Evolutionary conservation across 2,888 invertebrate genomes (phyloP).

Genomic region (Agonum fuliginosum): DNA sequence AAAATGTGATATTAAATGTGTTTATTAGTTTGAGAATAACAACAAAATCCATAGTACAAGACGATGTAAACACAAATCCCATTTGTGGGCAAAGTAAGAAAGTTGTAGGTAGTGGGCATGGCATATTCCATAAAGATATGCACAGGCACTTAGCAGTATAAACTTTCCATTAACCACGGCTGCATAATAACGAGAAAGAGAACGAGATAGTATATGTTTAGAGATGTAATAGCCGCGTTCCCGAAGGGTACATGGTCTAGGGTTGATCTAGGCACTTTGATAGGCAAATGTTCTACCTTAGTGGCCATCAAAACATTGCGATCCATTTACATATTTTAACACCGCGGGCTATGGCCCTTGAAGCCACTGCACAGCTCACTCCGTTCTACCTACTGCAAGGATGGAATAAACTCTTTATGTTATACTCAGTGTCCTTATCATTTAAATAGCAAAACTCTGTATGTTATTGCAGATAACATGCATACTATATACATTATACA

Average conservation of each 20-base stretch:
- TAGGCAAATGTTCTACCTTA: constrained; percentile 55
- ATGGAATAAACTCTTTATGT: constrained; percentile 15
- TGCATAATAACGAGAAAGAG: constrained; percentile 52
- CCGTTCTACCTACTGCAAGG: background rate
- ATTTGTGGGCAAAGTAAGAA: constrained; percentile 8
- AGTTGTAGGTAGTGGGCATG: constrained; percentile 16
- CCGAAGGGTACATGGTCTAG: constrained; percentile 49
- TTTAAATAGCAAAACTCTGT: background rate
- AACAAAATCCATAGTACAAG: background rate
- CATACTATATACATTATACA: too few relatives aligned
- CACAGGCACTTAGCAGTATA: constrained; percentile 55
- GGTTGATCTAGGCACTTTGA: constrained; percentile 58
- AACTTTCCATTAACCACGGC: constrained; percentile 55
- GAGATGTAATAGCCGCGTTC: constrained; percentile 54
- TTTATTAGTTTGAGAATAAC: background rate
- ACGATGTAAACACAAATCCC: constrained; percentile 18
- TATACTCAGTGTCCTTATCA: background rate
- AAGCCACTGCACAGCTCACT: background rate
- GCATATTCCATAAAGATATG: constrained; percentile 54
- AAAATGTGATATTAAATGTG: background rate
- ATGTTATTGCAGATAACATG: background rate
- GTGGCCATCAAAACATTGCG: constrained; percentile 55
- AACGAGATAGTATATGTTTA: constrained; percentile 54
- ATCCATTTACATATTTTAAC: constrained; percentile 57
- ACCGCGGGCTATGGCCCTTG: constrained; percentile 36